These are phyloP conservation scores for Diarsia mendica DNA, from an alignment of 2,888 invertebrate species.

Conservation along the genomic window DNA sequence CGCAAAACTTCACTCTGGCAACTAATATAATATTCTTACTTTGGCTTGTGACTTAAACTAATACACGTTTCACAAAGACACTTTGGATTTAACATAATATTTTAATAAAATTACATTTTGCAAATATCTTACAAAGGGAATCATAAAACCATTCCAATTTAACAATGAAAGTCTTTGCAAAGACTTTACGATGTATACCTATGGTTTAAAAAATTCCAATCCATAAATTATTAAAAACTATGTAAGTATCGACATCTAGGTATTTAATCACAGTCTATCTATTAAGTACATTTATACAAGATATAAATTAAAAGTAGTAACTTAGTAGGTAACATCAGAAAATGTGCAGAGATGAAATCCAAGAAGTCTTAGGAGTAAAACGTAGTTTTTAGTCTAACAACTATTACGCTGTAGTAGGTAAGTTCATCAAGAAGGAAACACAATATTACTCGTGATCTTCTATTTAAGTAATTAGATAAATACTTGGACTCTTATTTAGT, in stretches of 20 bases:
- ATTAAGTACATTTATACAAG: slow-evolving; percentile 6
- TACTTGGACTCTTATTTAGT: slow-evolving; percentile 29
- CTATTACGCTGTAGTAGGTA: slow-evolving; percentile 41
- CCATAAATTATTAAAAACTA: slow-evolving; percentile 14
- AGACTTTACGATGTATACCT: not conserved
- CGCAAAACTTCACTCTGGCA: slow-evolving; percentile 22
- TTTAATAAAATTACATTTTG: slow-evolving; percentile 30
- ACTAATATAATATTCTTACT: slow-evolving; percentile 31
- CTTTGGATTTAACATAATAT: slow-evolving; percentile 17
- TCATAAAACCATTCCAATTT: slow-evolving; percentile 46
- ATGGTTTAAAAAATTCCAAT: slow-evolving; percentile 12
- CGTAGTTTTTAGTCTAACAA: slow-evolving; percentile 46
- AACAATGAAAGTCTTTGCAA: slow-evolving; percentile 8
- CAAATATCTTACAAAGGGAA: slow-evolving; percentile 22
- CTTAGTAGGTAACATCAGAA: slow-evolving; percentile 14
- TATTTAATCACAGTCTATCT: slow-evolving; percentile 57
- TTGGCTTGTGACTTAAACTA: slow-evolving; percentile 38
- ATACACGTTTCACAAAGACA: slow-evolving; percentile 32
- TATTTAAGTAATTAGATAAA: slow-evolving; percentile 5
- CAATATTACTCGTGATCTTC: slow-evolving; percentile 16
- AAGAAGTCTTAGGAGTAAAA: slow-evolving; percentile 48
- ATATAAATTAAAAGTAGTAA: not conserved
- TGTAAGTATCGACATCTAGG: slow-evolving; percentile 32
- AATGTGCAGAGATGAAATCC: slow-evolving; percentile 47
- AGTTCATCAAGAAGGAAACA: slow-evolving; percentile 24